Evolutionary conservation across 2,113 vertebrate species (phyloP), one percentile per base, ranked within the genome.

Genomic region (Marmota monax): DNA sequence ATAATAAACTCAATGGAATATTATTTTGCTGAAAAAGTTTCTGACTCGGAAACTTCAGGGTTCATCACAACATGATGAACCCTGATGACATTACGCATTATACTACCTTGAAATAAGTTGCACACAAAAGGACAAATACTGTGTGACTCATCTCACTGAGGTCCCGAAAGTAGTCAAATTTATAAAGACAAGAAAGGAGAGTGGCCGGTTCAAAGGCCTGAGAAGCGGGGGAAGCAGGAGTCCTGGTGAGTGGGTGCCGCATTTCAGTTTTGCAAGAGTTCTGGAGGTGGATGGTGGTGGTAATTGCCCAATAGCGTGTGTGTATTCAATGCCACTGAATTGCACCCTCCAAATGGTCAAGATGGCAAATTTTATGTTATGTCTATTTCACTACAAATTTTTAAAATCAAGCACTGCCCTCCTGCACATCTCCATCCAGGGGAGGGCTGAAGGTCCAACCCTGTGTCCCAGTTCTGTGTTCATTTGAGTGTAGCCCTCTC

Each of bases 381-480:
- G 10, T 48, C 1, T 48, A 48, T 73, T 87, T 86, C 69, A 74
- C 37, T 39, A 83, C 20, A 39, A 29, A 65, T 88, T n/a, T 2
- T 51, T 73, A 82, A 78, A 58, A 34, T 42, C 39, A 42, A 56
- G 6, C 23, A 34, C 0, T 2, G 0, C 5, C 20, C 34, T 42
- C 16, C 10, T 18, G 14, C 29, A 4, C 39, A 14, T 27, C 34
- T 23, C 5, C 32, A 4, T 2, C 14, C 27, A 0, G 14, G 42
- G 13, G 22, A 83, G 53, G 61, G 34, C 29, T 0, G 29, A 37
- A 51, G 51, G 11, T 25, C 73, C 29, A 29, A 2, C 17, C 0
- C 27, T 0, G 0, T 0, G 0, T 9, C 25, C 32, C 56, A 2
- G 51, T 61, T 39, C 69, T 39, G 32, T 1, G 22, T 17, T 32